A percentile compares a stretch with the other conserved stretches of the same genome.
These are phyloP conservation scores for Meleagris gallopavo DNA, from an alignment of 2,113 vertebrate species.

Conservation along the genomic window DNA sequence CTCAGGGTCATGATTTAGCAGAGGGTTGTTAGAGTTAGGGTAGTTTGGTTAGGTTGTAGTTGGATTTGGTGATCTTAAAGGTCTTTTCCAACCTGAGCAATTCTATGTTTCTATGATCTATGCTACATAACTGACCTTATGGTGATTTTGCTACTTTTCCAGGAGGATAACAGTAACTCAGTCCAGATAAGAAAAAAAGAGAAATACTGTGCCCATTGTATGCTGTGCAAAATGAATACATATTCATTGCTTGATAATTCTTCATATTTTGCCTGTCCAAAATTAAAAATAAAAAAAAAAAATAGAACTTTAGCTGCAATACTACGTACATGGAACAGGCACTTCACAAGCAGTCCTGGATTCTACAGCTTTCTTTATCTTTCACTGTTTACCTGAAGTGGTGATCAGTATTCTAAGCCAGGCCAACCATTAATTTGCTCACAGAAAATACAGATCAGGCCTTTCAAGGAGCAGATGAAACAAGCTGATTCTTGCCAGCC, in stretches of 20 bases:
- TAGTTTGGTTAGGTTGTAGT: no score
- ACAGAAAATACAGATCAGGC: slow-evolving; percentile 51
- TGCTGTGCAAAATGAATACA: neutral
- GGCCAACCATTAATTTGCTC: slow-evolving; percentile 40
- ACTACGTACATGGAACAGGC: neutral
- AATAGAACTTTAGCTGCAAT: neutral
- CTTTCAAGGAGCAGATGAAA: slow-evolving; percentile 58
- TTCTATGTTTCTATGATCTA: no score
- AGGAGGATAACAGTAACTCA: neutral
- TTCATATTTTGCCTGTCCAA: neutral
- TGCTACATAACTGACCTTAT: neutral
- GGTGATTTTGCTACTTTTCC: neutral
- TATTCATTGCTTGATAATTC: neutral
- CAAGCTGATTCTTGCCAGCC: slow-evolving; percentile 63
- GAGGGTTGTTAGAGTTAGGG: no score
- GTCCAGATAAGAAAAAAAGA: neutral
- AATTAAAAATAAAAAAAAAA: neutral
- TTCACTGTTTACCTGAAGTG: neutral
- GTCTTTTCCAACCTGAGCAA: no score
- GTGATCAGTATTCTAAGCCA: slow-evolving; percentile 62
- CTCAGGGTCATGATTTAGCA: no score
- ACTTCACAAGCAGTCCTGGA: neutral
- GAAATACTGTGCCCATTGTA: neutral
- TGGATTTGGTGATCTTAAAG: no score
- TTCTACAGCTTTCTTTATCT: neutral